Conservation (phyloP, 2,113 vertebrate genomes). For the Lipophrys pholis region DNA sequence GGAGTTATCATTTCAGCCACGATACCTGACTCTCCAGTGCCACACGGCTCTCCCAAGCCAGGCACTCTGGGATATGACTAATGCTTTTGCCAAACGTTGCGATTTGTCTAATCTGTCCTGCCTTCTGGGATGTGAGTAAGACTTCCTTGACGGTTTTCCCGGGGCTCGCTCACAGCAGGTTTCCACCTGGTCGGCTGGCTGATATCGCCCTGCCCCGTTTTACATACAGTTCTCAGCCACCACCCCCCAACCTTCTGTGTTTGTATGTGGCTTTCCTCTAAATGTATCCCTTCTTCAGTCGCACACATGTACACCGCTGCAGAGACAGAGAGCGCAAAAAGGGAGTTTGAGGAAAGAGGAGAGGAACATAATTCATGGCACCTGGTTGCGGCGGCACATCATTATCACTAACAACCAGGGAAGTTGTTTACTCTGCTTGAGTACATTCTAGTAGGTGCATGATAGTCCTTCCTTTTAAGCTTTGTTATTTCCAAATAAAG, state of each 20-base stretch:
- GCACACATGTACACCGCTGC: conserved; percentile 26
- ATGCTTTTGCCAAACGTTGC: conserved; percentile 59
- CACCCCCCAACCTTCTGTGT: background rate
- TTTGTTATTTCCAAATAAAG: conserved; percentile 62
- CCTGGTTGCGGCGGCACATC: conserved; percentile 37
- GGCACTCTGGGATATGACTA: conserved; percentile 68
- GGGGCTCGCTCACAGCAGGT: conserved; percentile 55
- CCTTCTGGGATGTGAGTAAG: conserved; percentile 64
- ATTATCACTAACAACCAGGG: conserved; percentile 56
- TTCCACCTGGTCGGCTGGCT: conserved; percentile 58
- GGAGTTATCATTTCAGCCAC: conserved; percentile 68
- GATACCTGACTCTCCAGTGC: conserved; percentile 65
- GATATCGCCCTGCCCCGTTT: conserved; percentile 48
- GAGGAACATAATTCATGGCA: conserved; percentile 40
- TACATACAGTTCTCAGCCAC: background rate
- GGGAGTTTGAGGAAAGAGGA: conserved; percentile 29
- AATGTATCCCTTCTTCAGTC: conserved; percentile 36
- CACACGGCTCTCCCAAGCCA: conserved; percentile 56
- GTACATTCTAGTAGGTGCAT: conserved; percentile 35
- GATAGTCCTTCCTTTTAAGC: conserved; percentile 38
- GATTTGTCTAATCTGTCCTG: conserved; percentile 66
- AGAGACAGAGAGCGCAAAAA: conserved; percentile 7
- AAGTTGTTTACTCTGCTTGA: conserved; percentile 46
- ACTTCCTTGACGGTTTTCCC: conserved; percentile 62
- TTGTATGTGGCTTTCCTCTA: conserved; percentile 31